Percentiles rank a stretch among this genome's conserved stretches.
phyloP scores from a whole-genome alignment of 64 coral and sea anemone genomes.

The Catalaphyllia jardinei region DNA sequence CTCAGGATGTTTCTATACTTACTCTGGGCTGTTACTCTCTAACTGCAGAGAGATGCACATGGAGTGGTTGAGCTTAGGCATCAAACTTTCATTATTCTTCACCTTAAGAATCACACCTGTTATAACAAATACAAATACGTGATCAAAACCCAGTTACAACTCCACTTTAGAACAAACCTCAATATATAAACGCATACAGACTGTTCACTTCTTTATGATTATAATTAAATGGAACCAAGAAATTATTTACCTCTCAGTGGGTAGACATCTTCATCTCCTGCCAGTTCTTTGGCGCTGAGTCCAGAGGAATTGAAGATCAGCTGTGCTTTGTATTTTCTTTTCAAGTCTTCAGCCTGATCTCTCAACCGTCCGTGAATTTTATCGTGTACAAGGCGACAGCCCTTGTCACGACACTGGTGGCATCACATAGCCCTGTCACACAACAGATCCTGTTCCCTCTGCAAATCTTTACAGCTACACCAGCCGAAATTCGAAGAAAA shows the following conservation, averaged over 20 bases:
- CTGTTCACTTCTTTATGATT: not conserved
- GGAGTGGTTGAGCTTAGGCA: constrained; percentile 51
- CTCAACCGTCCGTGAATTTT: constrained; percentile 43
- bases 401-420: constrained; percentile 25
- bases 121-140: not conserved
- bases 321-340: constrained; percentile 40
- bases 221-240: no score
- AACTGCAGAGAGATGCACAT: constrained; percentile 38
- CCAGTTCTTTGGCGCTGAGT: constrained; percentile 44
- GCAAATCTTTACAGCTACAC: no score
- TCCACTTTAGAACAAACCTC: not conserved
- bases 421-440: no score
- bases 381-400: constrained; percentile 40
- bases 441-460: no score
- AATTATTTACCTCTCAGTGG: constrained; percentile 37
- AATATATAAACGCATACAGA: not conserved
- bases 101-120: constrained; percentile 44
- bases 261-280: constrained; percentile 42
- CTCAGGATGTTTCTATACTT: no score
- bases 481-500: no score
- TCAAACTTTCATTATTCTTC: constrained; percentile 41
- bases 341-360: constrained; percentile 41
- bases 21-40: no score
- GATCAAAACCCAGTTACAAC: not conserved
- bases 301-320: constrained; percentile 44